Base-by-base conservation (phyloP, 2,113 vertebrate genomes). In the Gobiocypris rarus region DNA sequence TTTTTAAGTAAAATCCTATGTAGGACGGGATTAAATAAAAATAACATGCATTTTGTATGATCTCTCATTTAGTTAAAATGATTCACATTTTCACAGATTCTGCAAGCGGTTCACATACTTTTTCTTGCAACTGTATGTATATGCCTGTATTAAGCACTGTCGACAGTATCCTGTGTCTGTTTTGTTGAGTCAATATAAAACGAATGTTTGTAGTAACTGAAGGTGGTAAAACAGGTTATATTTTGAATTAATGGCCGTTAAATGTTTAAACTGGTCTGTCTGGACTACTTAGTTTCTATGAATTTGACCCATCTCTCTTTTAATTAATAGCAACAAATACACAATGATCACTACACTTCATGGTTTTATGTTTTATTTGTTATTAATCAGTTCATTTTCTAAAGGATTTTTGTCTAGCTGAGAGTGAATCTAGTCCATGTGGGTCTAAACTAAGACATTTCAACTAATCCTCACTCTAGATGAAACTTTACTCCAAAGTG, bases 221-320 rank as follows among this genome's bases (percentile, higher is more conserved):
- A 84, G 34, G 67, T 79, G 5, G 84, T 88, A 76, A 48, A 70
- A 90, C 91, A 81, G 90, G 92, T 92, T 86, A 74, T 79, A 73
- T 38, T 45, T 70, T 77, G 13, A 38, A 1, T 69, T 31, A 52
- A 61, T 38, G 11, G 9, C 26, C 14, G 43, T 65, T 73, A 50
- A 79, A 75, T 28, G 84, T 76, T n/a, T 58, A 69, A 91, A 92
- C 91, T 83, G 89, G 91, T 91, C 88, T 43, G 79, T 87, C 52
- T 50, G 76, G 87, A 88, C 74, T 65, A 74, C 24, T 34, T 24
- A 5, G 34, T 41, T 19, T 65, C 8, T 38, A 38, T 38, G 17
- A 28, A 45, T 22, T 2, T 9, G 54, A 38, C n/a, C 43, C 41
- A 50, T 26, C 50, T 0, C 14, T 50, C 17, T 28, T n/a, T 13